These are phyloP conservation scores for Saturnia japonica DNA, from an alignment of 2,888 invertebrate species.

Conservation along the genomic window DNA sequence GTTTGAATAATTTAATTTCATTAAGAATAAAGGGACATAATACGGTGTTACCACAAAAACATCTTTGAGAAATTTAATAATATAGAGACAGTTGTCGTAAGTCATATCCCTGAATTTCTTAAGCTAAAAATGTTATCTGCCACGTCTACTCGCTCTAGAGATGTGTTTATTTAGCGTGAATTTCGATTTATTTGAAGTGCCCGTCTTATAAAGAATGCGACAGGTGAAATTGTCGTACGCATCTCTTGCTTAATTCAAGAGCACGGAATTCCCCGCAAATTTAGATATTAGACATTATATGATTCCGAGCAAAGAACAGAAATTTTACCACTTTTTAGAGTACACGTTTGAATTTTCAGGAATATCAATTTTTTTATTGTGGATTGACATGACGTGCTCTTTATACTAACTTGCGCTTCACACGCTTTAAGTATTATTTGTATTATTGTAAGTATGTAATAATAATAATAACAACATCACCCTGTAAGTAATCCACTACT, in stretches of 20 bases:
- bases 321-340: not conserved
- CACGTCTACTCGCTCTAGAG: not conserved
- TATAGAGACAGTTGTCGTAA: no score
- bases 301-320: not conserved
- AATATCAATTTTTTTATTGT: no score
- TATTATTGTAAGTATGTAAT: no score
- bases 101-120: not conserved
- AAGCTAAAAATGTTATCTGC: not conserved
- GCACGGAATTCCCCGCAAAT: conserved; percentile 6
- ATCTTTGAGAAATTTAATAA: no score
- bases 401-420: no score
- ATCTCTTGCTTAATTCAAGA: conserved; percentile 42
- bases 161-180: conserved; percentile 24
- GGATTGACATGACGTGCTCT: no score
- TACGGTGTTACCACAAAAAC: no score
- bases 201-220: conserved; percentile 12
- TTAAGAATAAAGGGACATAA: no score
- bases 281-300: conserved; percentile 11
- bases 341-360: not conserved
- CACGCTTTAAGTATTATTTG: no score
- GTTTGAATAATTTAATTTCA: no score
- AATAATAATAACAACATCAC: no score
- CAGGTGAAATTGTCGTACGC: conserved; percentile 33
- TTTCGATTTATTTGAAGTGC: conserved; percentile 28
- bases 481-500: no score